phyloP scores from a whole-genome alignment of 2,888 invertebrate genomes.

The Tuta absoluta region DNA sequence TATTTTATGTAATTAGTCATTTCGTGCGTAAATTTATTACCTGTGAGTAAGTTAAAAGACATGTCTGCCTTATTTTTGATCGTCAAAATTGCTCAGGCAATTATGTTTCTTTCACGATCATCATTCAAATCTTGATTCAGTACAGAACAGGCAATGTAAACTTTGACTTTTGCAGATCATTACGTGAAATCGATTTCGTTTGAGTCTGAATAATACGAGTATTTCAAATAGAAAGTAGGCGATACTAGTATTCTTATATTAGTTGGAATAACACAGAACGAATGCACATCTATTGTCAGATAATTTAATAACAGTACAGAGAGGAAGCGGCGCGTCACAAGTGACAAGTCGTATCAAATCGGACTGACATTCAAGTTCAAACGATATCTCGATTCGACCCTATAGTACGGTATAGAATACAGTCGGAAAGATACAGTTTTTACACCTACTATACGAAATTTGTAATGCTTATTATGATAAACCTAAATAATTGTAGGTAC shows the following conservation, averaged over 20 bases:
- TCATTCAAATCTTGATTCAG: background rate
- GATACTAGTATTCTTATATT: constrained; percentile 7
- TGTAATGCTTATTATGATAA: no score
- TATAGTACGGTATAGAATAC: constrained; percentile 22
- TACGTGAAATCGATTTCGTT: constrained; percentile 5
- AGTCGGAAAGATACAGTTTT: background rate
- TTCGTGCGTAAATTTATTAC: constrained; percentile 29
- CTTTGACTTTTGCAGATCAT: constrained; percentile 3
- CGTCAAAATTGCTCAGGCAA: background rate
- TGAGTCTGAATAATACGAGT: background rate
- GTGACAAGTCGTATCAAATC: constrained; percentile 76
- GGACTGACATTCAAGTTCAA: constrained; percentile 73
- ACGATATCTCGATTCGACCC: constrained; percentile 63
- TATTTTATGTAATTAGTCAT: constrained; percentile 54
- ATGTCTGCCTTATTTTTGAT: constrained; percentile 6
- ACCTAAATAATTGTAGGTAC: no score
- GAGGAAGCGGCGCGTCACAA: constrained; percentile 71
- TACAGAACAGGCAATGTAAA: background rate
- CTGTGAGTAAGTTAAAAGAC: background rate
- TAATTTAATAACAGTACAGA: constrained; percentile 68
- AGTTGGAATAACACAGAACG: constrained; percentile 35
- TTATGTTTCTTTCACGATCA: background rate
- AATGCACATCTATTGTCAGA: constrained; percentile 55
- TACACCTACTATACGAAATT: background rate
- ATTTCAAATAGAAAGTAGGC: constrained; percentile 3